Base-by-base conservation (phyloP, 2,113 vertebrate species). In the Pungitius pungitius region DNA sequence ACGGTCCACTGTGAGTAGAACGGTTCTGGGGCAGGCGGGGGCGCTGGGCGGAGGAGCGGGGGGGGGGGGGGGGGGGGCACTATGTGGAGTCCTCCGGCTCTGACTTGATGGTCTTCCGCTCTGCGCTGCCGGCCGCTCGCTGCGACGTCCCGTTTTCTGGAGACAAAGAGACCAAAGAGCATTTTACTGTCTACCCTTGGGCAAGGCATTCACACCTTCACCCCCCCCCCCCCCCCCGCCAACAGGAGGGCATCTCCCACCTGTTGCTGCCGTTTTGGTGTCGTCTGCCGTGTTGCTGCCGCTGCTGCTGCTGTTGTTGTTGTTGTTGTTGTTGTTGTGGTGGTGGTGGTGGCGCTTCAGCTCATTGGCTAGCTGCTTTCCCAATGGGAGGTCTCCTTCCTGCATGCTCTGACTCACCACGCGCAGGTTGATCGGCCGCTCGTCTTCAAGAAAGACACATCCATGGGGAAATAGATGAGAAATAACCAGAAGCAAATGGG, bases 81-180 rank as follows among this genome's bases (percentile, higher is more conserved):
- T 98, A 98, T 97, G 96, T 97, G 87, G 96, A 94, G 88, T 99
- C 97, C 92, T 99, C 96, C 9, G 97, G 96, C 86, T 99, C 97
- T 88, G 96, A 95, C 92, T 99, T 99, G 91, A 98, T 96, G 84
- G 94, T 94, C 84, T 96, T 98, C 91, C 95, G 95, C 81, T 98
- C 96, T 10, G 95, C 75, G 86, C 85, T 93, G 86, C 90, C 92
- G 63, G 95, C 92, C 83, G 94, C 92, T 18, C 95, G 95, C 82
- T 97, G 96, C 86, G 95, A 95, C 65, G 94, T 95, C 73, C 96
- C 96, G 77, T 93, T 96, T 92, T 96, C 96, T 97, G 90, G 37
- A 51, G 39, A 27, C 2, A 18, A 60, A 37, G 22, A 91, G 33
- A 35, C 1, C 33, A 35, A 30, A 30, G 30, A 30, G 2, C 30